Evolutionary conservation across 2,888 invertebrate species (phyloP).

Genomic region (Norana najaformis): DNA sequence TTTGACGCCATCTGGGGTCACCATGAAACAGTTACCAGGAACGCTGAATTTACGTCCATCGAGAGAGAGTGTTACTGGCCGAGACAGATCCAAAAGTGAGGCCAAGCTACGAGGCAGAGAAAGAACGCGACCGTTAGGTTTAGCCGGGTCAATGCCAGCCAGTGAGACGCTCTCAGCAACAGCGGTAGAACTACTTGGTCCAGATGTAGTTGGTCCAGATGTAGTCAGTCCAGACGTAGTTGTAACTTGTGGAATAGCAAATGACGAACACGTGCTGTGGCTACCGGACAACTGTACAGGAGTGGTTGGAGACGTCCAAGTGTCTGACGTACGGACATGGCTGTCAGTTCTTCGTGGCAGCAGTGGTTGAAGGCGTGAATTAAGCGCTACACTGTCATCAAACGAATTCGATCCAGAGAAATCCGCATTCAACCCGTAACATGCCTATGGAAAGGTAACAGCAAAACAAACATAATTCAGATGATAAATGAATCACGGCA

Average conservation of each 20-base stretch:
- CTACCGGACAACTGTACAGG: no score
- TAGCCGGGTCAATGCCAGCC: background rate
- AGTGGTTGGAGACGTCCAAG: background rate
- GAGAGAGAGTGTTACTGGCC: background rate
- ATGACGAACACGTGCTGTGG: no score
- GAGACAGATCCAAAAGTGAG: background rate
- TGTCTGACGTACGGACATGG: background rate
- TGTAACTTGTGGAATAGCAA: background rate
- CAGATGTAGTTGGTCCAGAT: background rate
- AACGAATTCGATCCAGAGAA: background rate
- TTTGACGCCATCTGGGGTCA: background rate
- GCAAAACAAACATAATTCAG: background rate
- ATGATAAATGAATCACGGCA: background rate
- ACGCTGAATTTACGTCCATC: background rate
- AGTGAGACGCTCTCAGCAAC: background rate
- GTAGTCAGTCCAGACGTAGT: no score
- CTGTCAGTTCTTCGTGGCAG: background rate
- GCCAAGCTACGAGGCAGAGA: background rate
- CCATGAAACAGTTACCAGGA: background rate
- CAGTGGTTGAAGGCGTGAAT: background rate
- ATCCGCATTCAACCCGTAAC: background rate
- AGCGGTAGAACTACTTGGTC: background rate
- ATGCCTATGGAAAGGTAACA: background rate
- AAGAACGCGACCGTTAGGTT: background rate
- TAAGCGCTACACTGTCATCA: background rate